Conservation (phyloP, 1,140 invertebrate genomes). For the Heliothis virescens region DNA sequence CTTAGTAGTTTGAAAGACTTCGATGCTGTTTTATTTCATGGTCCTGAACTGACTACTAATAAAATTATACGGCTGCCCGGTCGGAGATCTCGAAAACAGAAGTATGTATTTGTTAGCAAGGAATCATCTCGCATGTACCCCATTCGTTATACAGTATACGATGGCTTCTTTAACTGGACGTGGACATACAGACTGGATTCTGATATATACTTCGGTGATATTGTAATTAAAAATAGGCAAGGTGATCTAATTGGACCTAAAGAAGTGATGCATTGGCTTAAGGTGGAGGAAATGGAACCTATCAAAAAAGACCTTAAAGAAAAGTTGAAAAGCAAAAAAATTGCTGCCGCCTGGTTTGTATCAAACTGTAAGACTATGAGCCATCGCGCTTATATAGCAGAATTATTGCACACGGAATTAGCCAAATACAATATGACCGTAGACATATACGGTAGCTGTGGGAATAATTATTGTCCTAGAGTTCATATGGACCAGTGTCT, state of each 20-base stretch:
- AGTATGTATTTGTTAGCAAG: conserved; percentile 74
- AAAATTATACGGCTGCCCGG: conserved; percentile 52
- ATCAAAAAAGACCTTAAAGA: conserved; percentile 60
- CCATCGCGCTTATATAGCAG: conserved; percentile 86
- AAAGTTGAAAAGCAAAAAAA: conserved; percentile 75
- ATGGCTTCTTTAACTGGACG: conserved; percentile 87
- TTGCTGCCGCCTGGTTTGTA: conserved; percentile 88
- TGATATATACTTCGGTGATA: conserved; percentile 76
- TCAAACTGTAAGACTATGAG: conserved; percentile 88
- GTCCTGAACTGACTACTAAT: conserved; percentile 45
- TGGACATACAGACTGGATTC: conserved; percentile 89
- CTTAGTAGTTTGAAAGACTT: conserved; percentile 52
- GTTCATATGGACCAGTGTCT: conserved; percentile 72
- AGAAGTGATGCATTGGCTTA: conserved; percentile 65
- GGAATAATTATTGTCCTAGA: conserved; percentile 65
- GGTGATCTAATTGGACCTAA: conserved; percentile 70
- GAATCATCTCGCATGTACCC: conserved; percentile 74
- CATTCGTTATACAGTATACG: conserved; percentile 49
- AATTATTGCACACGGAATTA: conserved; percentile 86
- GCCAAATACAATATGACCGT: conserved; percentile 71
- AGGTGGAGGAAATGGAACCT: conserved; percentile 68
- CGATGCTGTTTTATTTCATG: conserved; percentile 56
- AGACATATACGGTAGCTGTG: conserved; percentile 90
- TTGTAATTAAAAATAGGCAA: conserved; percentile 62
- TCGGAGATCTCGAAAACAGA: conserved; percentile 63